Conservation (phyloP, 2,888 invertebrate genomes). For the Argynnis bischoffii region DNA sequence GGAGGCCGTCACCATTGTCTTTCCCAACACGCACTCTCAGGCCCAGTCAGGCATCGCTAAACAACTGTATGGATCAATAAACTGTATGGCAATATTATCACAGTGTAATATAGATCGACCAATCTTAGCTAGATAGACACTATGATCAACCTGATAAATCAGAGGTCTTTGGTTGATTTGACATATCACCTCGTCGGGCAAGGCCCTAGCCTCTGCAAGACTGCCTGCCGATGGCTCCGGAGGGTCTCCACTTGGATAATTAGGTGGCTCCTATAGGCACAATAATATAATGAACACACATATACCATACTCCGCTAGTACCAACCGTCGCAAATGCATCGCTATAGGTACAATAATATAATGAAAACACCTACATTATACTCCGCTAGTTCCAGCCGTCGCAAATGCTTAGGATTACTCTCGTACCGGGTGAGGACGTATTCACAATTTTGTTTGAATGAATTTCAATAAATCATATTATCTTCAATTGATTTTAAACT, state of each 20-base stretch:
- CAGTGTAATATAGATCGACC: constrained; percentile 26
- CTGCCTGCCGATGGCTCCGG: constrained; percentile 20
- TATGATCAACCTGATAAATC: constrained; percentile 35
- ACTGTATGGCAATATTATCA: not conserved
- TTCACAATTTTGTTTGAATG: too few species aligned
- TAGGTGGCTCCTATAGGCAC: constrained; percentile 34
- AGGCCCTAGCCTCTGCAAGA: constrained; percentile 8
- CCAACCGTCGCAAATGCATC: not conserved
- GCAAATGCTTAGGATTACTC: too few species aligned
- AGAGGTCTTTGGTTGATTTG: constrained; percentile 29
- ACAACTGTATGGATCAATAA: not conserved
- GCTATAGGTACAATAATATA: constrained; percentile 33
- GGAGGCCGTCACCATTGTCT: too few species aligned
- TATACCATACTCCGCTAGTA: not conserved
- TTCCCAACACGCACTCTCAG: too few species aligned
- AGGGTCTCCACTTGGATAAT: constrained; percentile 22
- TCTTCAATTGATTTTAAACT: too few species aligned
- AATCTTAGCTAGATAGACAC: constrained; percentile 32
- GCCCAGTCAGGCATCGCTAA: too few species aligned
- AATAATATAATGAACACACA: constrained; percentile 27
- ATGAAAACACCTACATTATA: constrained; percentile 12
- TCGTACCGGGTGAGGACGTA: too few species aligned
- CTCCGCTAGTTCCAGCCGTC: not conserved
- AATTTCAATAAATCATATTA: too few species aligned
- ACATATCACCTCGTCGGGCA: constrained; percentile 29